A percentile compares a stretch with the other conserved stretches of the same genome.
Conservation (phyloP, 64 coral and sea anemone genomes). For the Stylophora pistillata region DNA sequence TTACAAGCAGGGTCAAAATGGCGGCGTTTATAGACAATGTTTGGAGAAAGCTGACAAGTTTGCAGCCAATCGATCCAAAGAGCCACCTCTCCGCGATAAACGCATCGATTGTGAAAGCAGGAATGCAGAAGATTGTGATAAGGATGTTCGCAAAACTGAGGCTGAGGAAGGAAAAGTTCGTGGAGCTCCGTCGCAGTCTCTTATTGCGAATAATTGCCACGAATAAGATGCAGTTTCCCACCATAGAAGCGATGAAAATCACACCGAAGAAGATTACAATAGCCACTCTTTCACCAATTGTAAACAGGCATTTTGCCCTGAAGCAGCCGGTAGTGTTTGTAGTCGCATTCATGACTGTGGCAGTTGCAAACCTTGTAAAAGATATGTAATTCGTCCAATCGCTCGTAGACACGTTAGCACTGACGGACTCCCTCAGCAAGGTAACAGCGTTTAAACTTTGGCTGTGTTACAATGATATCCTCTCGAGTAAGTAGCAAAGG, state of each 20-base stretch:
- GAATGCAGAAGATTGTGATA: constrained; percentile 80
- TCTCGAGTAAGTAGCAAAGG: not conserved
- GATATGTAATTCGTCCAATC: not conserved
- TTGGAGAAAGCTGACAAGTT: constrained; percentile 67
- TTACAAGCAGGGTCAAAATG: constrained; percentile 67
- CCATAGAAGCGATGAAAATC: constrained; percentile 64
- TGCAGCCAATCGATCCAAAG: constrained; percentile 63
- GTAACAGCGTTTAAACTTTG: not conserved
- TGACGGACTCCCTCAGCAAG: not conserved
- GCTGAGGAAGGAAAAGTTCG: constrained; percentile 87
- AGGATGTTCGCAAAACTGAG: constrained; percentile 78
- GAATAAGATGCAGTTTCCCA: constrained; percentile 70
- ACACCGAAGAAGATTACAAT: constrained; percentile 46
- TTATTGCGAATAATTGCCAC: constrained; percentile 53
- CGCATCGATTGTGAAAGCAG: constrained; percentile 45
- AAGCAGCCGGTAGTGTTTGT: constrained; percentile 3
- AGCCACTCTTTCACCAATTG: constrained; percentile 23
- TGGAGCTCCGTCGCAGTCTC: constrained; percentile 54
- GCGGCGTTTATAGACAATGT: constrained; percentile 52
- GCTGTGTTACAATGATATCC: not conserved
- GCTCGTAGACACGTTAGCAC: not conserved
- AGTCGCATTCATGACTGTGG: not conserved
- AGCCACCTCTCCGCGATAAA: constrained; percentile 74
- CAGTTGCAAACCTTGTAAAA: not conserved
- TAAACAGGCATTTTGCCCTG: constrained; percentile 66